phyloP scores from a whole-genome alignment of 2,888 invertebrate species.

The Ichneumoninae sp. region DNA sequence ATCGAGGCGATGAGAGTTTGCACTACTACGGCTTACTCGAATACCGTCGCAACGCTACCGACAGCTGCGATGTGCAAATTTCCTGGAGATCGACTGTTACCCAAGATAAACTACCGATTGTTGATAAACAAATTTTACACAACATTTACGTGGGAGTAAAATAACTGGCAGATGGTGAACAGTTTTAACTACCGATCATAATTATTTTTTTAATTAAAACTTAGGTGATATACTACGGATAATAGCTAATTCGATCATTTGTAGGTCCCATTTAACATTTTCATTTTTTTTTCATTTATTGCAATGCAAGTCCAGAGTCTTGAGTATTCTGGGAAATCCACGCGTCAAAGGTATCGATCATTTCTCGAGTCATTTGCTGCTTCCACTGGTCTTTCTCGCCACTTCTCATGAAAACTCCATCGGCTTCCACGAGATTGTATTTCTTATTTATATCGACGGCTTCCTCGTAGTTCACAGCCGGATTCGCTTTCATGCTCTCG shows the following conservation, averaged over 20 bases:
- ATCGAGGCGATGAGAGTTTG: not conserved
- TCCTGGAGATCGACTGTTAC: not conserved
- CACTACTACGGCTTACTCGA: not conserved
- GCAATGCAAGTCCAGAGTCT: conserved; percentile 73
- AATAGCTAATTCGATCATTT: not conserved
- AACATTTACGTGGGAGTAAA: not conserved
- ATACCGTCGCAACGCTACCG: not conserved
- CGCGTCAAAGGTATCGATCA: conserved; percentile 84
- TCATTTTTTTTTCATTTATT: conserved; percentile 17
- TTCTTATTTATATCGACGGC: conserved; percentile 80
- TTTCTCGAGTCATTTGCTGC: conserved; percentile 79
- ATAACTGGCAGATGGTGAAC: not conserved
- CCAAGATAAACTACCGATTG: not conserved
- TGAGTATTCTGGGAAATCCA: conserved; percentile 82
- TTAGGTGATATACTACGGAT: not conserved
- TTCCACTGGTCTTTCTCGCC: conserved; percentile 85
- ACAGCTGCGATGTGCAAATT: not conserved
- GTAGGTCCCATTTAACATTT: not conserved
- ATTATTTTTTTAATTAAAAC: not conserved
- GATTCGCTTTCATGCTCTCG: conserved; percentile 87
- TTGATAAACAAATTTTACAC: not conserved
- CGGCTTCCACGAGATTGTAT: conserved; percentile 78
- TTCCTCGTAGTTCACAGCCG: conserved; percentile 86
- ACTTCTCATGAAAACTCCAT: conserved; percentile 84
- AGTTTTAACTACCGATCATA: not conserved